phyloP scores from a whole-genome alignment of 2,113 vertebrate species.

The Anthoscopus minutus region DNA sequence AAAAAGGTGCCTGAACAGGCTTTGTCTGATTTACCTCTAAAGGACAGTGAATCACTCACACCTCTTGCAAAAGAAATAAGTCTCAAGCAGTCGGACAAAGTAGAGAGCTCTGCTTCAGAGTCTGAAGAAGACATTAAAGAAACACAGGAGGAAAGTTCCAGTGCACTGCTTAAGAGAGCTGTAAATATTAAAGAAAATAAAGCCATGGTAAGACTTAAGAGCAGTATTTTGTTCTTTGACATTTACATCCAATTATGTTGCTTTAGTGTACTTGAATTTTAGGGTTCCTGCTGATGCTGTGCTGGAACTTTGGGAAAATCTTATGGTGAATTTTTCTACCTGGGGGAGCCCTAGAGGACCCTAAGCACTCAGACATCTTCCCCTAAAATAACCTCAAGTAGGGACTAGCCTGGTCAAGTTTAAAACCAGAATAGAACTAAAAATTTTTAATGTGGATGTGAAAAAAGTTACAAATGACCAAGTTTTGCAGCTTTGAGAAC shows the following conservation, averaged over 20 bases:
- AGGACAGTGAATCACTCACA: slow-evolving; percentile 13
- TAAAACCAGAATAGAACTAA: not conserved
- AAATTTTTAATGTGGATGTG: not conserved
- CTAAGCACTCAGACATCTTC: not conserved
- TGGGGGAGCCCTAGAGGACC: not conserved
- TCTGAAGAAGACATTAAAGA: slow-evolving; percentile 71
- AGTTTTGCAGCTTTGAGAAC: not conserved
- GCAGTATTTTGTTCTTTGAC: not conserved
- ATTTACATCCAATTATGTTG: not conserved
- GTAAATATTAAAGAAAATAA: slow-evolving; percentile 97
- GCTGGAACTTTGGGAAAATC: not conserved
- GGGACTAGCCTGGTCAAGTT: not conserved
- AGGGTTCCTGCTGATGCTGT: not conserved
- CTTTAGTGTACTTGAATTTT: not conserved
- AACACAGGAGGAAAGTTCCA: slow-evolving; percentile 65
- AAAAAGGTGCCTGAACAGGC: slow-evolving; percentile 25
- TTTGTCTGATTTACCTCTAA: slow-evolving; percentile 23
- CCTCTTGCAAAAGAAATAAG: slow-evolving; percentile 41
- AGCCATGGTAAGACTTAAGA: slow-evolving; percentile 80
- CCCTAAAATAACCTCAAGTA: not conserved
- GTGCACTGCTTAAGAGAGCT: slow-evolving; percentile 78
- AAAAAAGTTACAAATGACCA: not conserved
- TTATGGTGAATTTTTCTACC: not conserved
- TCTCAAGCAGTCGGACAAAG: not conserved
- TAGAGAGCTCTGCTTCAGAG: slow-evolving; percentile 59